Percentiles rank a stretch among this genome's conserved stretches.
These are phyloP conservation scores for Scaptomyza reducta DNA, from an alignment of 2,888 invertebrate genomes.

Conservation along the genomic window DNA sequence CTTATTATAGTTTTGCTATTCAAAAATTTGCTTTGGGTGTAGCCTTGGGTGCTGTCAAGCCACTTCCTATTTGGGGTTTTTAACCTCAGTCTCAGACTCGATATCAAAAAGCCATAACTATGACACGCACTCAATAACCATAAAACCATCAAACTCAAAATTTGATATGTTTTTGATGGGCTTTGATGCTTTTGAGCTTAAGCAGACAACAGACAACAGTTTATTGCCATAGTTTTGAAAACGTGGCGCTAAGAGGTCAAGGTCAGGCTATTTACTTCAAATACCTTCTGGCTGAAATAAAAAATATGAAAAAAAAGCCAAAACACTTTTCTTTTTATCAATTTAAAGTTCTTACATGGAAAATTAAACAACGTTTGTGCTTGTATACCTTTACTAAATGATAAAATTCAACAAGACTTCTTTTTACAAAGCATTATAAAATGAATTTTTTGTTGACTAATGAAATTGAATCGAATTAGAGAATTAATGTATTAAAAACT, in stretches of 20 bases:
- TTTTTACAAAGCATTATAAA: neutral
- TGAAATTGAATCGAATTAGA: neutral
- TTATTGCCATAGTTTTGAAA: conserved; percentile 18
- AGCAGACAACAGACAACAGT: neutral
- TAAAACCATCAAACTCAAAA: conserved; percentile 19
- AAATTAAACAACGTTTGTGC: neutral
- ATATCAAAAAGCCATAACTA: conserved; percentile 34
- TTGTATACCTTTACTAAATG: neutral
- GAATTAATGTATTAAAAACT: neutral
- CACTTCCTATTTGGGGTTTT: conserved; percentile 71
- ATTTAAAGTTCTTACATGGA: neutral
- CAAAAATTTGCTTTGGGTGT: neutral
- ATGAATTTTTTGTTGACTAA: too few relatives aligned
- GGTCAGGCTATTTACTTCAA: conserved; percentile 11
- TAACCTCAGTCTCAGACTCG: conserved; percentile 52
- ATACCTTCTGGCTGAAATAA: too few relatives aligned
- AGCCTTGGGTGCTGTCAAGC: conserved; percentile 58
- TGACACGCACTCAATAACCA: conserved; percentile 24
- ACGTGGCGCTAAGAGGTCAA: conserved; percentile 38
- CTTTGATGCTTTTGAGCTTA: conserved; percentile 7
- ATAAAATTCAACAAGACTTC: neutral
- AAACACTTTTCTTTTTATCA: neutral
- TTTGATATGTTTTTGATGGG: conserved; percentile 30
- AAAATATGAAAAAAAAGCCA: neutral
- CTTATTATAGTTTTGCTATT: conserved; percentile 5